A percentile compares a stretch with the other conserved stretches of the same genome.
phyloP scores from a whole-genome alignment of 2,888 invertebrate genomes.

The Mesochorus sp. region DNA sequence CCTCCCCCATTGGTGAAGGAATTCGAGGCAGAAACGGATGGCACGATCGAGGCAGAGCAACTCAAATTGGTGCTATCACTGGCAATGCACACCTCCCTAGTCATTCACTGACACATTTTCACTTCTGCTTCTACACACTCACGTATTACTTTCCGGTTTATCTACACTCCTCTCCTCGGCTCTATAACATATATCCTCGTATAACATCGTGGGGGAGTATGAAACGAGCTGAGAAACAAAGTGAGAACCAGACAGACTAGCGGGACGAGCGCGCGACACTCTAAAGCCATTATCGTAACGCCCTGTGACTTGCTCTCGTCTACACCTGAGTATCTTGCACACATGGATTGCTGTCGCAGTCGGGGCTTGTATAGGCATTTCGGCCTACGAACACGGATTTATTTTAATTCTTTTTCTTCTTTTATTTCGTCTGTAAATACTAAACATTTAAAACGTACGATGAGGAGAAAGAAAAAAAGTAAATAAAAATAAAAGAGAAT shows the following conservation, averaged over 20 bases:
- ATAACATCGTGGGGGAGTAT: slow-evolving; percentile 33
- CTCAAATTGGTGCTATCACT: slow-evolving; percentile 51
- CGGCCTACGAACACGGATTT: slow-evolving; percentile 23
- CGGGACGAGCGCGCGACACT: slow-evolving; percentile 73
- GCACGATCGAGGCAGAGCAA: slow-evolving; percentile 40
- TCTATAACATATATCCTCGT: slow-evolving; percentile 34
- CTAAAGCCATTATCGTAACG: slow-evolving; percentile 77
- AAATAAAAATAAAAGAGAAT: too few relatives aligned
- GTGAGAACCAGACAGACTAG: slow-evolving; percentile 48
- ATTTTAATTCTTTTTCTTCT: slow-evolving; percentile 4
- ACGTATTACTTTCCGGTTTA: slow-evolving; percentile 45
- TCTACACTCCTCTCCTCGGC: slow-evolving; percentile 42
- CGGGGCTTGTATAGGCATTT: slow-evolving; percentile 42
- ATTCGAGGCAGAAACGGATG: slow-evolving; percentile 38
- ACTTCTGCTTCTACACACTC: slow-evolving; percentile 3
- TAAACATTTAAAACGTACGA: slow-evolving; percentile 31
- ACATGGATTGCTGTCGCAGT: slow-evolving; percentile 53
- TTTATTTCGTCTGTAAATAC: slow-evolving; percentile 33
- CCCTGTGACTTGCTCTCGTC: slow-evolving; percentile 55
- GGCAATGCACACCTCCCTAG: slow-evolving; percentile 53
- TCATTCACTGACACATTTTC: slow-evolving; percentile 44
- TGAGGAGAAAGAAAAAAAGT: not conserved
- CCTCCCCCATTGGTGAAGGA: slow-evolving; percentile 15
- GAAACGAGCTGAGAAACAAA: slow-evolving; percentile 60
- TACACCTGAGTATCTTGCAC: slow-evolving; percentile 23